These are phyloP conservation scores for Peucedramus taeniatus DNA, from an alignment of 2,113 vertebrate species.

Conservation along the genomic window DNA sequence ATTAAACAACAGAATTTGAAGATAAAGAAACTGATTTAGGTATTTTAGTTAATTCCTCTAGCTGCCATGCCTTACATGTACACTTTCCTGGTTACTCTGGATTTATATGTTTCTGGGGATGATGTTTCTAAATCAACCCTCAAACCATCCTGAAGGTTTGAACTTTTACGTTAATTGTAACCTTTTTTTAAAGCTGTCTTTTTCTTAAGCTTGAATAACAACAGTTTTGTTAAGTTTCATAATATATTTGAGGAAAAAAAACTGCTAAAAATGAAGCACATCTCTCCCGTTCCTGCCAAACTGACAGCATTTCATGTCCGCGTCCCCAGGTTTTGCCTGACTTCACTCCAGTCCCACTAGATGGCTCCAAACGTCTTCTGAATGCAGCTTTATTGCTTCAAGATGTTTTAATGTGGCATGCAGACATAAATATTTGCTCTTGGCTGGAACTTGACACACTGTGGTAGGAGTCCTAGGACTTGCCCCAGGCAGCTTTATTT, in stretches of 20 bases:
- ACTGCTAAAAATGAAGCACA: neutral
- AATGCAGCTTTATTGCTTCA: neutral
- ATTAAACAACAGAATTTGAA: neutral
- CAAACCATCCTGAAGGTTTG: neutral
- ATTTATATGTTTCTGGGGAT: neutral
- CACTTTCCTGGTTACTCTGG: neutral
- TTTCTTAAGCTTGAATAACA: neutral
- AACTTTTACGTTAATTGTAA: neutral
- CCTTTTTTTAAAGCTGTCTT: neutral
- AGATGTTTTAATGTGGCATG: neutral
- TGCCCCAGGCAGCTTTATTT: neutral
- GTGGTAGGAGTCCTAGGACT: neutral
- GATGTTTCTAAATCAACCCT: neutral
- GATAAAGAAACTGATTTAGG: neutral
- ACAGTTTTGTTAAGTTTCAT: neutral
- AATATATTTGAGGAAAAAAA: neutral
- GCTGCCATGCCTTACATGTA: neutral
- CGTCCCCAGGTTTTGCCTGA: accelerated
- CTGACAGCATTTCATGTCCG: accelerated
- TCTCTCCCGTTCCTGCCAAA: neutral
- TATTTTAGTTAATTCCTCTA: neutral
- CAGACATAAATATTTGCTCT: slow-evolving; percentile 52
- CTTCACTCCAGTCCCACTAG: slow-evolving; percentile 49
- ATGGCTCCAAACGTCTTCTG: slow-evolving; percentile 62
- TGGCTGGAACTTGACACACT: slow-evolving; percentile 21